Base-by-base conservation (phyloP, 92 coral and sea anemone genomes). In the Ricordea florida region DNA sequence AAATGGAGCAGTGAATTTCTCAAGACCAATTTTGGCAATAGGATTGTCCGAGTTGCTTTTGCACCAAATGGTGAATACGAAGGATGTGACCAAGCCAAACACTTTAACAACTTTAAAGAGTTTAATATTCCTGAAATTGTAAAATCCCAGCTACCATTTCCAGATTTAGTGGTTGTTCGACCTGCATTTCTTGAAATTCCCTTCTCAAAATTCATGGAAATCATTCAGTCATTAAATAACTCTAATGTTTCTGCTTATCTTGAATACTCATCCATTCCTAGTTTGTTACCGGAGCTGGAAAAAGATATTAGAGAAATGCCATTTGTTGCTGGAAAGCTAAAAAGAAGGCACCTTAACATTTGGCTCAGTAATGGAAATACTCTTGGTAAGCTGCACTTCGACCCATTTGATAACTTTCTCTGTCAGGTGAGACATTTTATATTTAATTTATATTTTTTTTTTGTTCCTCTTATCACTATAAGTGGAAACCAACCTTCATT, bases 301-400 rank as follows among this genome's bases (percentile, higher is more conserved):
- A 56, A 74, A 11, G 97, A 91, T 57, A 62, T 91, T 22, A 44
- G 40, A 18, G 93, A 91, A 68, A 79, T 91, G 89, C 85, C 87
- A 5, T 83, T 87, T 57, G 81, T 69, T 10, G 15, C 41, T 21
- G 88, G 69, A 1, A 56, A 79, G 40, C 69, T 91, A 53, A 79
- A 85, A 46, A 70, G 93, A 49, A 66, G 83, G 33, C 97, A 91
- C 57, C 64, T 91, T n/a, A 91, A 91, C 52, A 79, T 91, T 18
- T 91, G 97, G 97, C 72, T 91, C 74, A 91, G 97, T 50, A 83
- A 87, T 87, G 97, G 97, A 10, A 87, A 91, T 32, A 91, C 97
- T 0, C 76, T 91, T 35, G 97, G 97, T 23, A 91, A 91, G 74
- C 68, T 91, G 36, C 97, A 91, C 53, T 91, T 91, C 84, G 97